Conservation (phyloP, 2,888 invertebrate species). For the Proisotoma minuta region DNA sequence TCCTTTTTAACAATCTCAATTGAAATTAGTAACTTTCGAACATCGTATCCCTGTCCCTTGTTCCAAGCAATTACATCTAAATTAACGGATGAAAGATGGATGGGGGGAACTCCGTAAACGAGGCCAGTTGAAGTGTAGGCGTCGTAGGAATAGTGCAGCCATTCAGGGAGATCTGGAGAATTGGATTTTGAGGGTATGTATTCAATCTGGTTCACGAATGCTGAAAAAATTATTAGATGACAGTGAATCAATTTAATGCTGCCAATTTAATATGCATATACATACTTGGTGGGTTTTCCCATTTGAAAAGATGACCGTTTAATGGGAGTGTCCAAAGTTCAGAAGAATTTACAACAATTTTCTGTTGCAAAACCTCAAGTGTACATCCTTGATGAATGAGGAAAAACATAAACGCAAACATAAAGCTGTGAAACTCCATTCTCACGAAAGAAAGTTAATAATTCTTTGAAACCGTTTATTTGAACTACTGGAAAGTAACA, state of each 20-base stretch:
- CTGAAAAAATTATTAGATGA: conserved; percentile 24
- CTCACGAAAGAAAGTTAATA: neutral
- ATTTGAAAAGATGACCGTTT: conserved; percentile 36
- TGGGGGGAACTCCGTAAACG: conserved; percentile 48
- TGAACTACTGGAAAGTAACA: neutral
- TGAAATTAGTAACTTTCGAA: conserved; percentile 36
- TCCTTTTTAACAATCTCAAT: conserved; percentile 41
- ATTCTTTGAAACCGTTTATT: neutral
- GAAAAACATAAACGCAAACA: conserved; percentile 6
- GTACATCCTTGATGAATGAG: neutral
- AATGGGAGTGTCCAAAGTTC: conserved; percentile 43
- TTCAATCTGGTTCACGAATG: conserved; percentile 41
- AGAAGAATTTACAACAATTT: conserved; percentile 42
- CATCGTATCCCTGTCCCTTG: conserved; percentile 34
- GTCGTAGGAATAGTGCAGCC: conserved; percentile 80
- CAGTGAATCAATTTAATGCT: neutral
- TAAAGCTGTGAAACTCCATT: neutral
- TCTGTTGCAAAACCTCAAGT: conserved; percentile 40
- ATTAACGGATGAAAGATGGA: conserved; percentile 26
- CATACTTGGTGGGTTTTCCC: conserved; percentile 42
- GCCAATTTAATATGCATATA: neutral
- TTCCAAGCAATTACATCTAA: conserved; percentile 46
- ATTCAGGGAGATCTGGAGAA: conserved; percentile 77
- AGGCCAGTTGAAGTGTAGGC: conserved; percentile 63
- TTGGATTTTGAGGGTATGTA: conserved; percentile 51